Conservation (phyloP, 2,113 vertebrate species). For the Grammomys surdaster region DNA sequence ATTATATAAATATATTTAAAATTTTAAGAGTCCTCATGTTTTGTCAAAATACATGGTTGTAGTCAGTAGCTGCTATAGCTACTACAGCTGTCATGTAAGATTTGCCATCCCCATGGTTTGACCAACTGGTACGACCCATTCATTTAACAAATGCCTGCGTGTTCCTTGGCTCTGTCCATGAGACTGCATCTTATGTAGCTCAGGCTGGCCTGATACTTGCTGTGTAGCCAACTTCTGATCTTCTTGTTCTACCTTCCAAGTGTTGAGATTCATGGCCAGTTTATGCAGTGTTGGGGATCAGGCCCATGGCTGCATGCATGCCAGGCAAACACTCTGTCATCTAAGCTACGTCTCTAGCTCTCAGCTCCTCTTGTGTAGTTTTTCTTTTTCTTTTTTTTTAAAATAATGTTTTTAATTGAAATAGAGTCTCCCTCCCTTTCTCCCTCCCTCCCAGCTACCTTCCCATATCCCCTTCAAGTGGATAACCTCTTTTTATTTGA, state of each 20-base stretch:
- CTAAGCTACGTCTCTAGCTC: background rate
- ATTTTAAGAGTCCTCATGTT: background rate
- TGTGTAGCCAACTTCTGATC: background rate
- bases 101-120: background rate
- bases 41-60: background rate
- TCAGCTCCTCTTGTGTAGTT: background rate
- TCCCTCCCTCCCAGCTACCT: background rate
- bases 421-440: background rate
- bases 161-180: background rate
- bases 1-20: conserved; percentile 12
- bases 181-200: background rate
- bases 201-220: background rate
- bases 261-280: background rate
- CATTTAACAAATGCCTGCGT: background rate
- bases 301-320: background rate
- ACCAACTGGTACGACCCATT: conserved; percentile 15
- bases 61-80: background rate
- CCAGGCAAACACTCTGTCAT: background rate
- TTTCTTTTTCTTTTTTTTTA: background rate
- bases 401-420: background rate
- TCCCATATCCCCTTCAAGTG: background rate
- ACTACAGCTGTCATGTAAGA: background rate
- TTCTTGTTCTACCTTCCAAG: background rate
- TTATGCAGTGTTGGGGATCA: background rate
- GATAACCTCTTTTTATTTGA: background rate